Conservation (phyloP, 53 echinoderm and acorn worm species). For the Henricia sp. region DNA sequence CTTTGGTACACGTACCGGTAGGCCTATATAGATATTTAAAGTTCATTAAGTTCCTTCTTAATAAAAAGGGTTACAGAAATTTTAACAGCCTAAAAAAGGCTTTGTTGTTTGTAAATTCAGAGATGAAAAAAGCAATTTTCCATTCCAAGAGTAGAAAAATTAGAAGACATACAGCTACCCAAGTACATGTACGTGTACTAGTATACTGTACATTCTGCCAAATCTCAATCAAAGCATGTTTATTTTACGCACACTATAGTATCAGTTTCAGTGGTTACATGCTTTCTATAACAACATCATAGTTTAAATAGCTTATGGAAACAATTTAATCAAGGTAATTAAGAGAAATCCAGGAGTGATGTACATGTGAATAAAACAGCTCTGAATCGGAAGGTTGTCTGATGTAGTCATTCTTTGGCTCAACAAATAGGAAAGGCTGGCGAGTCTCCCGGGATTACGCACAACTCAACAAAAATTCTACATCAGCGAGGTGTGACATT, state of each 20-base stretch:
- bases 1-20: no score
- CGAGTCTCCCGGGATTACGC: background rate
- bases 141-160: background rate
- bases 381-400: background rate
- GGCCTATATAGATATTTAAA: no score
- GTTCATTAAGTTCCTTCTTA: no score
- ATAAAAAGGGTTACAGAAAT: no score
- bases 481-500: slow-evolving; percentile 12
- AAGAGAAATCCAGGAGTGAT: background rate
- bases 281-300: background rate
- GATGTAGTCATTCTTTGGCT: background rate
- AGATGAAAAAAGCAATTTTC: no score
- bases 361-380: background rate
- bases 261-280: background rate
- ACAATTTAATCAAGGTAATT: slow-evolving; percentile 9
- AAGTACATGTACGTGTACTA: background rate
- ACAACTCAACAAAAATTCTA: no score
- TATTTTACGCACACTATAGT: background rate
- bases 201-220: background rate
- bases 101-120: no score
- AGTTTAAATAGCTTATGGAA: background rate
- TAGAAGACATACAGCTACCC: background rate
- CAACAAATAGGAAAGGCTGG: no score
- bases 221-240: background rate
- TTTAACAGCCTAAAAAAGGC: no score